Percentiles rank a stretch among this genome's conserved stretches.
phyloP scores from a whole-genome alignment of 2,797 vertebrate species.

The Miichthys miiuy region DNA sequence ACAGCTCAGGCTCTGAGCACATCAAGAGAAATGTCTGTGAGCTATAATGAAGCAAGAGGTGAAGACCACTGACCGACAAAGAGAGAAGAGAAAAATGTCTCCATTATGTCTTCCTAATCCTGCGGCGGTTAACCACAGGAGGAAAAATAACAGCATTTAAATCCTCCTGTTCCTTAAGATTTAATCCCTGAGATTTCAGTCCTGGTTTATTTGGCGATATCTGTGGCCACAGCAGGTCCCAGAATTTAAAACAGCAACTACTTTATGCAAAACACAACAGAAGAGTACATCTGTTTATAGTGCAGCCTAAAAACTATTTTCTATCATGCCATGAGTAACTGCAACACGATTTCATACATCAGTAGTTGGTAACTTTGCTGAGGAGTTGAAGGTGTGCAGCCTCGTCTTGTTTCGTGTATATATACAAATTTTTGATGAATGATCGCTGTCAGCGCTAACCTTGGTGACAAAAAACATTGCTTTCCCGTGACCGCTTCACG shows the following conservation, averaged over 20 bases:
- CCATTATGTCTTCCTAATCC: not conserved
- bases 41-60: slow-evolving; percentile 29
- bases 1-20: slow-evolving; percentile 24
- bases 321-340: not conserved
- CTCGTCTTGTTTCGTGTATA: not conserved
- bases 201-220: not conserved
- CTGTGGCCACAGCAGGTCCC: not conserved
- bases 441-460: not conserved
- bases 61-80: slow-evolving; percentile 12
- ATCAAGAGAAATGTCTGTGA: slow-evolving; percentile 14
- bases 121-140: not conserved
- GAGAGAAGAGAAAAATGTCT: not conserved
- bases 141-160: not conserved
- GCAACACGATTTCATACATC: not conserved
- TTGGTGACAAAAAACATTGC: not conserved
- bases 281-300: not conserved
- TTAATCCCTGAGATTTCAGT: not conserved
- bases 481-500: not conserved
- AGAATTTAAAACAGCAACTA: not conserved
- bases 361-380: not conserved
- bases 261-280: not conserved
- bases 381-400: no score
- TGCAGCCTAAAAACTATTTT: not conserved
- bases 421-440: not conserved
- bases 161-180: not conserved